Evolutionary conservation across 2,797 vertebrate species (phyloP).

Genomic region (Acrocephalus scirpaceus): DNA sequence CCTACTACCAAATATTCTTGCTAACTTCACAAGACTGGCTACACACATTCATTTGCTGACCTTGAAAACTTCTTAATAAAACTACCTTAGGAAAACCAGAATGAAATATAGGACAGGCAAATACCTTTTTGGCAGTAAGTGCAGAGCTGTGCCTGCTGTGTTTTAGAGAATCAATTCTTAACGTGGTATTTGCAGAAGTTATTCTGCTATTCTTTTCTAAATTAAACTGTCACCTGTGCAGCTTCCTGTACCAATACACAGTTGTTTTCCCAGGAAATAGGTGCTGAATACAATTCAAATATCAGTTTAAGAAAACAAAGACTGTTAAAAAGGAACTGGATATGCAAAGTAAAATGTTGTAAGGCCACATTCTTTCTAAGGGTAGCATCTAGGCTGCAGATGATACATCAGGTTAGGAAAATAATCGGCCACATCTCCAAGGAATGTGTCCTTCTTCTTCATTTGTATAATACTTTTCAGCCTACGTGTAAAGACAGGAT

Average conservation of each 20-base stretch:
- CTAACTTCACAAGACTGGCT: not conserved
- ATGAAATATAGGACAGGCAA: not conserved
- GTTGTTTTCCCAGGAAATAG: slow-evolving; percentile 26
- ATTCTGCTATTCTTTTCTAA: slow-evolving; percentile 12
- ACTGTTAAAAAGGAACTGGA: not conserved
- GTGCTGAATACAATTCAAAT: not conserved
- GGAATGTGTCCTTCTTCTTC: not conserved
- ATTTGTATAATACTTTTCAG: not conserved
- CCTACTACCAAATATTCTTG: not conserved
- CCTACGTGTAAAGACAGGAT: not conserved
- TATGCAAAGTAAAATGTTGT: not conserved
- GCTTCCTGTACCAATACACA: not conserved
- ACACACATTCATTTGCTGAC: not conserved
- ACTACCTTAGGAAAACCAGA: not conserved
- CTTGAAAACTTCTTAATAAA: not conserved
- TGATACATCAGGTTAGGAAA: not conserved
- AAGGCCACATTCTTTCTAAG: slow-evolving; percentile 40
- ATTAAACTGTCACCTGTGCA: slow-evolving; percentile 15
- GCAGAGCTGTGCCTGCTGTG: not conserved
- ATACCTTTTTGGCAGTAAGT: not conserved
- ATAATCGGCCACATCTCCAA: slow-evolving; percentile 16
- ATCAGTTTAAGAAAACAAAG: slow-evolving; percentile 19
- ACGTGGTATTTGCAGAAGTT: not conserved
- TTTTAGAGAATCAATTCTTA: not conserved
- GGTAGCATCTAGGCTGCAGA: not conserved